Evolutionary conservation across 1,140 invertebrate species (phyloP), one percentile per base, ranked within the genome.

Genomic region (Drosophila kurseongensis): DNA sequence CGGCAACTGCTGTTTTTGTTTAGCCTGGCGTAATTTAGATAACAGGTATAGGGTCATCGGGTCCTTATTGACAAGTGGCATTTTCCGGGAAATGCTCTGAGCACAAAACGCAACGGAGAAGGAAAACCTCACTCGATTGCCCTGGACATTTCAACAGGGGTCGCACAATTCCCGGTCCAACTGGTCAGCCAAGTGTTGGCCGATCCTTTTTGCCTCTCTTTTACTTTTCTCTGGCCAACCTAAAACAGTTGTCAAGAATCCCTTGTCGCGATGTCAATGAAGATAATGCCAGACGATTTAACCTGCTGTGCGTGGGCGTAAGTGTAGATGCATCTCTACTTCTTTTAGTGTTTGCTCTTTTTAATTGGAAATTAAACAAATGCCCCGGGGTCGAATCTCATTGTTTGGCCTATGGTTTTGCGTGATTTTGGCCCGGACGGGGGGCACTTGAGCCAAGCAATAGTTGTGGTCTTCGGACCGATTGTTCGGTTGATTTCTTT

Each of bases 351-450:
- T 83, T 88, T 89, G 84, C 84, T 89, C 85, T 78, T 89, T 89
- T 89, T 89, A 89, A 89, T 89, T 89, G 84, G 84, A 89, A 89
- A 89, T 80, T 89, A 89, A 89, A 89, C 84, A 89, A 88, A 88
- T 89, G 73, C 62, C 77, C 63, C 67, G 36, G 52, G 48, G 52
- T 48, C 57, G 61, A 67, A 65, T 16, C 72, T 44, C 50, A 80
- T 84, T 72, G 63, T 76, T 73, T n/a, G 48, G 66, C 67, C 58
- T 76, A 79, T 83, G 77, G 77, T 74, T 88, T 84, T 88, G 84
- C 84, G 84, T 88, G 84, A 88, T 88, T 88, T 88, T 48, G 51
- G 56, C 51, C 62, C 45, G 56, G 51, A 56, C 56, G 74, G 60
- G 56, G 56, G 61, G 72, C 83, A 89, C 83, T 88, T 80, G 84